Conservation (phyloP, 2,888 invertebrate species). For the Leucania comma region DNA sequence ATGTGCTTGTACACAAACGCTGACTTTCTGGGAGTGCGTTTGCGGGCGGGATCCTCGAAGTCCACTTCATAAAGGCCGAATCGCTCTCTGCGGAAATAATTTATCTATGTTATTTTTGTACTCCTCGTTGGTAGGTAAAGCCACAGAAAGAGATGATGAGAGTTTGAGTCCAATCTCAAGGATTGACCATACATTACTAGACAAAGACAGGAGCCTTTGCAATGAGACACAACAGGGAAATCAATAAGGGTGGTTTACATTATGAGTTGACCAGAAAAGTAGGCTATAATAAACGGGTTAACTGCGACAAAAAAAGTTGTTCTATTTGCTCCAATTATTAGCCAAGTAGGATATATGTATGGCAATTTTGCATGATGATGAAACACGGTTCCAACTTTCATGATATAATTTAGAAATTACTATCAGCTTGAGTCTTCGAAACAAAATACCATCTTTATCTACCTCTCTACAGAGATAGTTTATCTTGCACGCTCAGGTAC, state of each 20-base stretch:
- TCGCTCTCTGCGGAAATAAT: conserved; percentile 87
- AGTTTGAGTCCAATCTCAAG: neutral
- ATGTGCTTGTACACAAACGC: conserved; percentile 90
- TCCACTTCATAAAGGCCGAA: conserved; percentile 94
- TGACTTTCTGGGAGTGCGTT: conserved; percentile 92
- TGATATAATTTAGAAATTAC: neutral
- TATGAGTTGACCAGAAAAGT: no score
- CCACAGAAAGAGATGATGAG: neutral
- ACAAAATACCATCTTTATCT: neutral
- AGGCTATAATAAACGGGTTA: no score
- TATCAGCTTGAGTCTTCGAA: neutral
- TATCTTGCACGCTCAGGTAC: neutral
- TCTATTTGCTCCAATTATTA: no score
- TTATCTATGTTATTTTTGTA: neutral
- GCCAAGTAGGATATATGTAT: no score
- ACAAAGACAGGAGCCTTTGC: no score
- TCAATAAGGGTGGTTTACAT: no score
- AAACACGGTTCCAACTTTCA: neutral
- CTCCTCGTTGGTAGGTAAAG: neutral
- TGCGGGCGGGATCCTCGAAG: conserved; percentile 90
- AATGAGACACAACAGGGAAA: no score
- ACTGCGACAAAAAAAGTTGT: no score
- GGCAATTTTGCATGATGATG: neutral
- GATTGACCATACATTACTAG: neutral
- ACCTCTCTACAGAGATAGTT: neutral